A percentile compares a stretch with the other conserved stretches of the same genome.
phyloP scores from a whole-genome alignment of 2,888 invertebrate species.

The Erebia palarica region DNA sequence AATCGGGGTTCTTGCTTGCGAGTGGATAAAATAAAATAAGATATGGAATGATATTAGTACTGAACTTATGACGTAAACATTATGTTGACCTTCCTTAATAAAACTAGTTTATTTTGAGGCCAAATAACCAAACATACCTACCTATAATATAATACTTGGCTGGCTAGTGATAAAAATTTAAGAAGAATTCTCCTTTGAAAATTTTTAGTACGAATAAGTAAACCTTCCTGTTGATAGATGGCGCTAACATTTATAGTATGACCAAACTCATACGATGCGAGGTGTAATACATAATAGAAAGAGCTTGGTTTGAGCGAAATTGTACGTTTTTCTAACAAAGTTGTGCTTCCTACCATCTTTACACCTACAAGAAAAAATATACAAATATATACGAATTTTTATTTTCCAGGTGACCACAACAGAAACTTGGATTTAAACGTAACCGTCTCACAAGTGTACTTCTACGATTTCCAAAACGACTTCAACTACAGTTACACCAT shows the following conservation, averaged over 20 bases:
- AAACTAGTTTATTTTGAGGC: background rate
- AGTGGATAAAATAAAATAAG: too few relatives aligned
- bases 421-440: conserved; percentile 59
- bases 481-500: conserved; percentile 62
- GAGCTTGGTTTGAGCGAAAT: too few relatives aligned
- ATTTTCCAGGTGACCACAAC: conserved; percentile 66
- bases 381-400: background rate
- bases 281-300: too few relatives aligned
- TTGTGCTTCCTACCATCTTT: too few relatives aligned
- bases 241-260: too few relatives aligned
- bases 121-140: background rate
- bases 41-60: background rate
- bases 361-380: background rate
- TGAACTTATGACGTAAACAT: too few relatives aligned
- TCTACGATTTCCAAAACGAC: conserved; percentile 74
- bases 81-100: background rate
- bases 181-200: too few relatives aligned
- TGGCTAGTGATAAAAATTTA: too few relatives aligned
- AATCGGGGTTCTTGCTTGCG: too few relatives aligned
- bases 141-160: background rate
- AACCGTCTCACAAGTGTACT: conserved; percentile 61
- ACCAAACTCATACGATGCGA: background rate
- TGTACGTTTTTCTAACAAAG: too few relatives aligned
- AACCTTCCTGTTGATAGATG: too few relatives aligned
- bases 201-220: too few relatives aligned